Percentiles rank a stretch among this genome's conserved stretches.
phyloP scores from a whole-genome alignment of 1,140 invertebrate genomes.

The Physella acuta region DNA sequence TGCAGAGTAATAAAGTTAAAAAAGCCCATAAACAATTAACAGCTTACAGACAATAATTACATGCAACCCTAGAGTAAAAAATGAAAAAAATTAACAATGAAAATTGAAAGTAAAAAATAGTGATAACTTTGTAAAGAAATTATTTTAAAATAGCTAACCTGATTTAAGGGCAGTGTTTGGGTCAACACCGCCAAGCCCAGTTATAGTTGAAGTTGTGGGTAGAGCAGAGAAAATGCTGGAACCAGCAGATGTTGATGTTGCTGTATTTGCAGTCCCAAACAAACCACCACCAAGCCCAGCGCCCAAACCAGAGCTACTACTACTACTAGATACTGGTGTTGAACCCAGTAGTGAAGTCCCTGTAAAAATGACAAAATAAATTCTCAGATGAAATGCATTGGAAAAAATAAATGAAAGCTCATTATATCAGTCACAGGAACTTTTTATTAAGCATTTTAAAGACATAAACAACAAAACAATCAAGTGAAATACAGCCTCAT shows the following conservation, averaged over 20 bases:
- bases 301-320: background rate
- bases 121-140: background rate
- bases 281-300: conserved; percentile 2
- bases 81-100: background rate
- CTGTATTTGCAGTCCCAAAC: conserved; percentile 28
- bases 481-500: too few species aligned
- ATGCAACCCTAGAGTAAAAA: background rate
- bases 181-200: conserved; percentile 70
- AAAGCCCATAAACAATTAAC: background rate
- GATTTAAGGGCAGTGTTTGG: conserved; percentile 56
- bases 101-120: background rate
- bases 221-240: background rate
- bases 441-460: background rate
- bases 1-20: background rate
- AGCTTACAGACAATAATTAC: background rate
- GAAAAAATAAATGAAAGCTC: background rate
- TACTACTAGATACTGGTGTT: background rate
- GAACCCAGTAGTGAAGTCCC: background rate
- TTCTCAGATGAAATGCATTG: background rate
- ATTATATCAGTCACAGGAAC: background rate
- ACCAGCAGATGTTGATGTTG: conserved; percentile 16
- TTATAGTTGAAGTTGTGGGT: conserved; percentile 52
- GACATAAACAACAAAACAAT: too few species aligned
- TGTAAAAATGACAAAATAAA: background rate
- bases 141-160: background rate